These are phyloP conservation scores for Leptothorax acervorum DNA, from an alignment of 2,888 invertebrate genomes.

Conservation along the genomic window DNA sequence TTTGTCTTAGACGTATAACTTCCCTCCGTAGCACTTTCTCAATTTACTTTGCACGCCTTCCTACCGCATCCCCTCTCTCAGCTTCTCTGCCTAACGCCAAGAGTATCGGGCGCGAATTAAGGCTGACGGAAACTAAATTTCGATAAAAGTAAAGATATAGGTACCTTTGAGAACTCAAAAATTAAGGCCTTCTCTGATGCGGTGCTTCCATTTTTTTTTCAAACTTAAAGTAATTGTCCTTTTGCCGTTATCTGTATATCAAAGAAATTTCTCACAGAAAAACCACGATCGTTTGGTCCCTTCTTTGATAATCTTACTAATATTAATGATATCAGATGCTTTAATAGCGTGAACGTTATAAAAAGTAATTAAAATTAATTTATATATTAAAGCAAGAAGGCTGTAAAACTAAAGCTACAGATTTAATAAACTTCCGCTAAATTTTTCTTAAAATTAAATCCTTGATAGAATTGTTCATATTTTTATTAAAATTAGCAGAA, in stretches of 20 bases:
- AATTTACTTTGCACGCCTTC: slow-evolving; percentile 33
- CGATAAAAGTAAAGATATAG: background rate
- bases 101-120: slow-evolving; percentile 25
- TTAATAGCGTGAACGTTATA: background rate
- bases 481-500: background rate
- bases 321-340: background rate
- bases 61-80: background rate
- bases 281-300: background rate
- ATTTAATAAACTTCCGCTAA: background rate
- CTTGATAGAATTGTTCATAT: background rate
- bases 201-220: background rate
- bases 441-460: background rate
- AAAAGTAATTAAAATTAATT: background rate
- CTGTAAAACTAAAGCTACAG: background rate
- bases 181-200: background rate
- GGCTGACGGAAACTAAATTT: slow-evolving; percentile 31
- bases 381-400: background rate
- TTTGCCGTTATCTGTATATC: background rate
- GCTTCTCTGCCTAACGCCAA: background rate
- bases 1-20: slow-evolving; percentile 58
- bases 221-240: background rate
- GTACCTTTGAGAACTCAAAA: background rate
- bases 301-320: background rate
- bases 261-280: background rate
- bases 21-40: slow-evolving; percentile 40